Evolutionary conservation across 2,113 vertebrate species (phyloP).

Genomic region (Psittacus erithacus): DNA sequence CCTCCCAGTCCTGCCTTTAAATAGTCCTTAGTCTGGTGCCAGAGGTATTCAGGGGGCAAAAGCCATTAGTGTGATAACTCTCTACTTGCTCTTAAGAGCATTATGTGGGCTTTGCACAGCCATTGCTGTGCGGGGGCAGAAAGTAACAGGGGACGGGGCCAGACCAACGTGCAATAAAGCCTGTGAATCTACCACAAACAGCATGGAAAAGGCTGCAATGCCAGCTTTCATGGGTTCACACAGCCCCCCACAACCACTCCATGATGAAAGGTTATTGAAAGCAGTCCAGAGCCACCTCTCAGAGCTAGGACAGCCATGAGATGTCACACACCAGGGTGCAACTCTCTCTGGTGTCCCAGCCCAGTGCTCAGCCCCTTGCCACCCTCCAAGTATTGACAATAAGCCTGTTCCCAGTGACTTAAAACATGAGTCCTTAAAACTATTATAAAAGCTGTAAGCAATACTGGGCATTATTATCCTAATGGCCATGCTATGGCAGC

Average conservation of each 20-base stretch:
- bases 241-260: background rate
- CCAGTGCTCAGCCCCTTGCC: background rate
- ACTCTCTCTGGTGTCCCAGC: background rate
- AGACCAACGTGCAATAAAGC: background rate
- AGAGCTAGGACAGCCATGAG: background rate
- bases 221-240: background rate
- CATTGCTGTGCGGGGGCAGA: background rate
- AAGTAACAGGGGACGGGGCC: background rate
- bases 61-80: background rate
- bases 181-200: background rate
- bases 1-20: background rate
- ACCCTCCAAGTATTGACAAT: background rate
- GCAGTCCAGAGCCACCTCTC: background rate
- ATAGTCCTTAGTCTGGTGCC: background rate
- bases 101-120: background rate
- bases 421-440: background rate
- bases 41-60: background rate
- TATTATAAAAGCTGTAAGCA: background rate
- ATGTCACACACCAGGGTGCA: fast-evolving
- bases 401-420: background rate
- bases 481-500: background rate
- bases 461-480: background rate
- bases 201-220: background rate
- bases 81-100: background rate
- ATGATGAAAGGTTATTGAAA: background rate